Evolutionary conservation across 2,113 vertebrate species (phyloP).

Genomic region (Podocnemis expansa): DNA sequence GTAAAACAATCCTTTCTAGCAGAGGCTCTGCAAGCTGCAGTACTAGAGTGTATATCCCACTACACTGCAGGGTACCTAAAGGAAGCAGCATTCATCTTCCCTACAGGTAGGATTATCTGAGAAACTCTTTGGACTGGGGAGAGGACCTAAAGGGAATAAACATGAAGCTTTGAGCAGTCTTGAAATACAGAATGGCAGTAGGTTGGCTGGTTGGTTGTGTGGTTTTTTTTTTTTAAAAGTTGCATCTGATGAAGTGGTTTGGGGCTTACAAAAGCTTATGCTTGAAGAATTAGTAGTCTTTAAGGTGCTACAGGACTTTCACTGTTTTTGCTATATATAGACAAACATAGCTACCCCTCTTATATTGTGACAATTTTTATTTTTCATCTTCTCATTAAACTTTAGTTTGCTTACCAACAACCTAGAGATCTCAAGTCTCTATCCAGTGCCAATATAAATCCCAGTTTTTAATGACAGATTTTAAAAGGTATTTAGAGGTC

Average conservation of each 20-base stretch:
- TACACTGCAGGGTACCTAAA: conserved; percentile 8
- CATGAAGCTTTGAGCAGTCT: neutral
- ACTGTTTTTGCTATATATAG: too few species aligned
- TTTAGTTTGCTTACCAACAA: conserved; percentile 13
- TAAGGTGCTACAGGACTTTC: too few species aligned
- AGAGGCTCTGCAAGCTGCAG: neutral
- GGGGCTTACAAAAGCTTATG: too few species aligned
- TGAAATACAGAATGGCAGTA: neutral
- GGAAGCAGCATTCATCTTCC: neutral
- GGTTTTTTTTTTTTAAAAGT: too few species aligned
- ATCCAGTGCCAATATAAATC: rapidly evolving
- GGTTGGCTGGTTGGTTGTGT: too few species aligned
- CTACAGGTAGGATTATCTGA: neutral
- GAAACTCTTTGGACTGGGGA: neutral
- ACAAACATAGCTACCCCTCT: too few species aligned
- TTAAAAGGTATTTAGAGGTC: neutral
- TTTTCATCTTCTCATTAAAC: neutral
- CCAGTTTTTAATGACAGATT: neutral
- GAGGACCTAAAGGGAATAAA: neutral
- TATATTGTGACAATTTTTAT: neutral
- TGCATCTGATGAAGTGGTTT: too few species aligned
- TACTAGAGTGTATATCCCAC: neutral
- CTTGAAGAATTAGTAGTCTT: too few species aligned
- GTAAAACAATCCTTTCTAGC: neutral
- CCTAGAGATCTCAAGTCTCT: neutral